Percentiles rank a stretch among this genome's conserved stretches.
phyloP scores from a whole-genome alignment of 2,888 invertebrate genomes.

The Bruchidius siliquastri region DNA sequence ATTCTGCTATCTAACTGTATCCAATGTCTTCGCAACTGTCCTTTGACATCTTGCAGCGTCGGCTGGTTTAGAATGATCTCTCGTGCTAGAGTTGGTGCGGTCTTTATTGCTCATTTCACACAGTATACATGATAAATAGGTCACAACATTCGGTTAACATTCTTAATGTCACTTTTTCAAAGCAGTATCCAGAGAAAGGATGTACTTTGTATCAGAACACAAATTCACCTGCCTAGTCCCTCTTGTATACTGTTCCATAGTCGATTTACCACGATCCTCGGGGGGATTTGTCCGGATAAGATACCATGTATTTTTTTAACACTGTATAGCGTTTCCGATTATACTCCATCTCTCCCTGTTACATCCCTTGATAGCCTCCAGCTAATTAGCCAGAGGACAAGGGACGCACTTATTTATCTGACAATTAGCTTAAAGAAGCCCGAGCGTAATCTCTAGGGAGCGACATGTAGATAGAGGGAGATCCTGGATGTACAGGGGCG shows the following conservation, averaged over 20 bases:
- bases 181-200: too few relatives aligned
- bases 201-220: too few relatives aligned
- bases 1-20: too few relatives aligned
- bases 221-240: too few relatives aligned
- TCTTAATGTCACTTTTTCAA: too few relatives aligned
- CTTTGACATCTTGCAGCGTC: too few relatives aligned
- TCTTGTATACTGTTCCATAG: neutral
- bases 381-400: constrained; percentile 6
- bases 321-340: neutral
- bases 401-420: constrained; percentile 30
- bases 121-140: too few relatives aligned
- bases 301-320: neutral
- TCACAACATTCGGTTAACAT: too few relatives aligned
- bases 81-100: too few relatives aligned
- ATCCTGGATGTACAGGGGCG: neutral
- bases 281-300: neutral
- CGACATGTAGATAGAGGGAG: constrained; percentile 34
- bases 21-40: too few relatives aligned
- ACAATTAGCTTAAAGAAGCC: constrained; percentile 33
- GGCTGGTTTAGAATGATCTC: too few relatives aligned
- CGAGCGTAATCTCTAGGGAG: constrained; percentile 29
- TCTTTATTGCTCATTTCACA: too few relatives aligned
- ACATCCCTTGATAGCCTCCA: neutral
- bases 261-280: neutral
- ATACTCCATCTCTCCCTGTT: neutral